phyloP scores from a whole-genome alignment of 1,140 invertebrate species.

The Andrena cerasifolii region DNA sequence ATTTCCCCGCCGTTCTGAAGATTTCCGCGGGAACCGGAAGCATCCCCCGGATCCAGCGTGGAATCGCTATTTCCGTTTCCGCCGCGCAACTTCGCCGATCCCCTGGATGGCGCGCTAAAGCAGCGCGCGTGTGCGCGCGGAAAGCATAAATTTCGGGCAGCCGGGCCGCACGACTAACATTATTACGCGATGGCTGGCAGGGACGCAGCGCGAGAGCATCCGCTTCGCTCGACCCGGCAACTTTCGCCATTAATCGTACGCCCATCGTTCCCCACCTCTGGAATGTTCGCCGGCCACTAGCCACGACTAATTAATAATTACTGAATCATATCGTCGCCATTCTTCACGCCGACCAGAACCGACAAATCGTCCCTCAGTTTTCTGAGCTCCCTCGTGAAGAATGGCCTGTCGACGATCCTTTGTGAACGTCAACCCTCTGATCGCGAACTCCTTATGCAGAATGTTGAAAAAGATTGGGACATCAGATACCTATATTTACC shows the following conservation, averaged over 20 bases:
- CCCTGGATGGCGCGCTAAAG: neutral
- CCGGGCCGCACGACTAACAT: slow-evolving; percentile 41
- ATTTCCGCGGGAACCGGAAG: neutral
- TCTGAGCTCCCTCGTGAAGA: no score
- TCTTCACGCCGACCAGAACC: neutral
- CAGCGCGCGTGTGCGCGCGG: slow-evolving; percentile 55
- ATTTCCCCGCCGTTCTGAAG: neutral
- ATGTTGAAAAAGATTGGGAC: no score
- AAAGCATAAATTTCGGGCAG: slow-evolving; percentile 59
- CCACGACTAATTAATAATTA: slow-evolving; percentile 46
- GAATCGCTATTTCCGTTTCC: slow-evolving; percentile 9
- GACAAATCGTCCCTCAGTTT: slow-evolving; percentile 1
- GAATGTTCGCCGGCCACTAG: slow-evolving; percentile 3
- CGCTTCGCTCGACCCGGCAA: slow-evolving; percentile 12
- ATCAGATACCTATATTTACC: no score
- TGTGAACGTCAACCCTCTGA: no score
- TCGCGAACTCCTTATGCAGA: no score
- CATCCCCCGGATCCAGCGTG: neutral
- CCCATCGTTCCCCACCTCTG: neutral
- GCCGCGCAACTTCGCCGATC: neutral
- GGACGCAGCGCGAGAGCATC: slow-evolving; percentile 14
- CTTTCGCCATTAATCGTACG: slow-evolving; percentile 44
- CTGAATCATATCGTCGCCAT: slow-evolving; percentile 29
- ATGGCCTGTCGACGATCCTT: no score
- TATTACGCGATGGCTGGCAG: slow-evolving; percentile 55